These are phyloP conservation scores for Lacanobia wlatinum DNA, from an alignment of 2,888 invertebrate species.

Conservation along the genomic window DNA sequence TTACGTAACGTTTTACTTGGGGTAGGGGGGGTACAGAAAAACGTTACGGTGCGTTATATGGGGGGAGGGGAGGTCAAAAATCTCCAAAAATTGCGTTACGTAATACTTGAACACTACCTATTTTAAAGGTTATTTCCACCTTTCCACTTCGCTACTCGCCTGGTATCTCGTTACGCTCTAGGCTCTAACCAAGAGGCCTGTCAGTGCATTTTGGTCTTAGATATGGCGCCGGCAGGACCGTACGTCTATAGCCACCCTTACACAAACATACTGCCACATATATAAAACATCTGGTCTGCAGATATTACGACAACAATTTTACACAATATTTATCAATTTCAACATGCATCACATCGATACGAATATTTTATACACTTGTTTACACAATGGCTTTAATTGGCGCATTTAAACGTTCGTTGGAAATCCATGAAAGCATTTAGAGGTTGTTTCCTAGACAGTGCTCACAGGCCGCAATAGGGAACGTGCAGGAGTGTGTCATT, in stretches of 20 bases:
- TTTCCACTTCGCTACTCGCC: no score
- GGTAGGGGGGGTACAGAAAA: no score
- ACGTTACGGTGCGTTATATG: no score
- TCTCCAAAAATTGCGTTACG: no score
- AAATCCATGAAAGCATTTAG: neutral
- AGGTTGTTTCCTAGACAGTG: neutral
- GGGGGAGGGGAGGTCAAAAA: no score
- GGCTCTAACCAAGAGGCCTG: no score
- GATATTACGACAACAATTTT: slow-evolving; percentile 47
- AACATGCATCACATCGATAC: slow-evolving; percentile 52
- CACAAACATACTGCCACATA: slow-evolving; percentile 8
- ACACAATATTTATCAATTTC: slow-evolving; percentile 30
- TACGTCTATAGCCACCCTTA: slow-evolving; percentile 17
- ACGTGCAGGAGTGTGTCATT: no score
- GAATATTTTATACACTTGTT: slow-evolving; percentile 18
- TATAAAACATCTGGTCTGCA: slow-evolving; percentile 55
- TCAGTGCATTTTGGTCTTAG: neutral
- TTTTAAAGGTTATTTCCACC: no score
- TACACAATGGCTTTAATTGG: slow-evolving; percentile 18
- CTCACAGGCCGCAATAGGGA: no score
- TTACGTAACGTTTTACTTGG: no score
- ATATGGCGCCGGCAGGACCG: neutral
- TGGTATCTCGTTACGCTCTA: no score
- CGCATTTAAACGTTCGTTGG: slow-evolving; percentile 12
- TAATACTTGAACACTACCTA: no score